Percentiles rank a stretch among this genome's conserved stretches.
phyloP scores from a whole-genome alignment of 2,797 vertebrate genomes.

The Falco cherrug region DNA sequence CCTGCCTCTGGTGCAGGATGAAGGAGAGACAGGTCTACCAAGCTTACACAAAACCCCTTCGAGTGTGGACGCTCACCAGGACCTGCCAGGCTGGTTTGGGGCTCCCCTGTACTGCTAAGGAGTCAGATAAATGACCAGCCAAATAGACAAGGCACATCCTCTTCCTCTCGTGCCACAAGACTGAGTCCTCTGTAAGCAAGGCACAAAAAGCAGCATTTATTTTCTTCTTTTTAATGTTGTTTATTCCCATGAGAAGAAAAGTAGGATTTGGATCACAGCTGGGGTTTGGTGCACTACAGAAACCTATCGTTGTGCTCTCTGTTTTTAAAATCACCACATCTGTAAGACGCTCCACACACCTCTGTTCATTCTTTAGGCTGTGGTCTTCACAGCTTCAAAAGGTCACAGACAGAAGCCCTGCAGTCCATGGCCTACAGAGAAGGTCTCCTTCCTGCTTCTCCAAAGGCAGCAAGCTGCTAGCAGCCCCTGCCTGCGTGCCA shows the following conservation, averaged over 20 bases:
- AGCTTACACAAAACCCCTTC: neutral
- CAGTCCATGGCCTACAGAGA: neutral
- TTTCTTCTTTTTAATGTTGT: neutral
- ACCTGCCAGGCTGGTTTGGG: neutral
- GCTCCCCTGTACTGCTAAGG: neutral
- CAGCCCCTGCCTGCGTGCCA: neutral
- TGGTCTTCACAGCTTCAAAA: neutral
- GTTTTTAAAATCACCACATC: neutral
- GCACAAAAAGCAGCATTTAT: neutral
- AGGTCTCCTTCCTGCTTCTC: slow-evolving; percentile 13
- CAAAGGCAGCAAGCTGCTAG: neutral
- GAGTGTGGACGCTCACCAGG: neutral
- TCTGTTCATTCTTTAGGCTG: neutral
- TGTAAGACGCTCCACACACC: neutral
- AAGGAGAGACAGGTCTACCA: neutral
- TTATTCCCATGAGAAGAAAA: neutral
- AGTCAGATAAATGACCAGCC: neutral
- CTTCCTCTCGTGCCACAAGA: neutral
- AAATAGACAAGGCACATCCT: neutral
- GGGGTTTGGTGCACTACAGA: neutral
- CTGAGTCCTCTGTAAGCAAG: neutral
- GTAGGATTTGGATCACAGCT: neutral
- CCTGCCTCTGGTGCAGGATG: neutral
- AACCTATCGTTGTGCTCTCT: neutral
- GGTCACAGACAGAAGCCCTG: neutral